Base-by-base conservation (phyloP, 30 jellyfish, hydroid and myxozoan genomes). In the Hydra vulgaris region DNA sequence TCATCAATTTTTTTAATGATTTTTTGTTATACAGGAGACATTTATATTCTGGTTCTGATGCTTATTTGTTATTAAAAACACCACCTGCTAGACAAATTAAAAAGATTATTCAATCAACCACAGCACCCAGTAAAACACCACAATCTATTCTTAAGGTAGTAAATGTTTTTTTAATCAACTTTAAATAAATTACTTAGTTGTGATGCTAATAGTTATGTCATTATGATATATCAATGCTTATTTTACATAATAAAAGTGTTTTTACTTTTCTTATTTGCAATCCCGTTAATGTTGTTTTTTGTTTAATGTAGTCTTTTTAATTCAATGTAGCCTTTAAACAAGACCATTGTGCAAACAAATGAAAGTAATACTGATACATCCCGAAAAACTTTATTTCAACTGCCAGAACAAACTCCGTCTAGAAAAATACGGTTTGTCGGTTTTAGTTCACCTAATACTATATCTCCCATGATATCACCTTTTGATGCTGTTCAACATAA, bases 131-230 rank as follows among this genome's bases (percentile, higher is more conserved):
- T 8, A 80, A 80, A 70, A 80, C 87, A n/a, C 87, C 87, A 0
- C 87, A 80, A 25, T 66, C 83, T 23, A 80, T 80, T 26, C 40
- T 80, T 17, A 80, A 80, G 83, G 87, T 80, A 80, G 66, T 54
- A 21, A 3, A 7, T 3, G 27, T 21, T 69, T 69, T 69, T 21
- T 69, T 8, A 3, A 3, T 69, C n/a, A n/a, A n/a, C n/a, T n/a
- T n/a, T n/a, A n/a, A n/a, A n/a, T n/a, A n/a, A n/a, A n/a, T n/a
- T n/a, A n/a, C n/a, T n/a, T n/a, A n/a, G n/a, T n/a, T n/a, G n/a
- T n/a, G n/a, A n/a, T n/a, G n/a, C n/a, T n/a, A n/a, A n/a, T n/a
- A n/a, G n/a, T 69, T 69, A 20, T 69, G 76, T 69, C 15, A 1
- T 19, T 21, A 21, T 69, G 76, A 69, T 19, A 3, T 15, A 3